Conservation (phyloP, 2,797 vertebrate species). For the Odontamblyopus rebecca region DNA sequence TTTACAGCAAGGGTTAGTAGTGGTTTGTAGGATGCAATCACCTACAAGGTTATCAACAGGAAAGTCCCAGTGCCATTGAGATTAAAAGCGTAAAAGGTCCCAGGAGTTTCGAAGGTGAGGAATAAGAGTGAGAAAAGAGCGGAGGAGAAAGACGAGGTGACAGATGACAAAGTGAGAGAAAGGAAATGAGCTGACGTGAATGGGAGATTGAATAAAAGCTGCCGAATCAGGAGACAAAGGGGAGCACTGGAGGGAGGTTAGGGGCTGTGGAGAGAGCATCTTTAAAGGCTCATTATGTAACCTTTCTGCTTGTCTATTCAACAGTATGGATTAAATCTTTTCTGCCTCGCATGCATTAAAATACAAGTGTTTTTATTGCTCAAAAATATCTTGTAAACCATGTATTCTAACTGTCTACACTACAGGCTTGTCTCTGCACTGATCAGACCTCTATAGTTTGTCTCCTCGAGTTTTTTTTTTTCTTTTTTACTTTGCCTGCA, state of each 20-base stretch:
- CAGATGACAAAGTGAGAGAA: slow-evolving; percentile 8
- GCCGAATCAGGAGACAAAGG: slow-evolving; percentile 14
- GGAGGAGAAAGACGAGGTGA: slow-evolving; percentile 17
- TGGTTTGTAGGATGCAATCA: slow-evolving; percentile 22
- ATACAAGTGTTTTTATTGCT: too few species aligned
- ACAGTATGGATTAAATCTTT: not conserved
- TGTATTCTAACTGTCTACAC: not conserved
- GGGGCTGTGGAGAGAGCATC: slow-evolving; percentile 13
- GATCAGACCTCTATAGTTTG: not conserved
- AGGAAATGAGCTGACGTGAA: slow-evolving; percentile 6
- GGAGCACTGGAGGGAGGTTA: slow-evolving; percentile 10
- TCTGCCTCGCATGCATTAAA: not conserved
- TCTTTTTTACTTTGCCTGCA: too few species aligned
- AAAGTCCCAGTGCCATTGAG: slow-evolving; percentile 7
- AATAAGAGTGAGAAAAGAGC: not conserved
- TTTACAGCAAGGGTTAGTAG: not conserved
- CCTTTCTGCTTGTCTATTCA: too few species aligned
- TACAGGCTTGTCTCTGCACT: not conserved
- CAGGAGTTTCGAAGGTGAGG: slow-evolving; percentile 14
- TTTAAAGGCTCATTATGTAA: not conserved
- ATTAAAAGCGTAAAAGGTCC: slow-evolving; percentile 14
- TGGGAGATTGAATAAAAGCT: slow-evolving; percentile 23
- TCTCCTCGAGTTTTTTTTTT: too few species aligned
- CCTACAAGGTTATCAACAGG: slow-evolving; percentile 41
- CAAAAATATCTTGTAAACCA: too few species aligned